Percentiles rank a stretch among this genome's conserved stretches.
Conservation (phyloP, 2,113 vertebrate genomes). For the Cavia porcellus region DNA sequence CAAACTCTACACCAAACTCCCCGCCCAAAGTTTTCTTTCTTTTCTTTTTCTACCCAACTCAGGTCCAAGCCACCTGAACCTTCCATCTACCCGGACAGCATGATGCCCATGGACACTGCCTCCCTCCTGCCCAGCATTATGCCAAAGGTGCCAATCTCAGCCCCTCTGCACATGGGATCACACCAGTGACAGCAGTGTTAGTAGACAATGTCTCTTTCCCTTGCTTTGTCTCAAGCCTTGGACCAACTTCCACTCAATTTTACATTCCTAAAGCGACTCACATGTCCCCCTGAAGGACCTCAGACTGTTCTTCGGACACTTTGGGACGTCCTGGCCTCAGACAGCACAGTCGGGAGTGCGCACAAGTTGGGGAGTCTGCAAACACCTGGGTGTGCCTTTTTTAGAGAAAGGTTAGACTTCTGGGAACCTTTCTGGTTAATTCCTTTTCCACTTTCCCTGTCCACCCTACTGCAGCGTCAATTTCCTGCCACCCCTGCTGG, state of each 20-base stretch:
- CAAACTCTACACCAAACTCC: background rate
- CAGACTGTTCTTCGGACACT: background rate
- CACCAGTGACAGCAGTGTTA: conserved; percentile 5
- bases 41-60: background rate
- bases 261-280: conserved; percentile 59
- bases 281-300: conserved; percentile 44
- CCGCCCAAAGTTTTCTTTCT: too few species aligned
- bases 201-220: conserved; percentile 42
- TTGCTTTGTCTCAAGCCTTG: conserved; percentile 52
- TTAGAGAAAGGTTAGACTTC: conserved; percentile 4
- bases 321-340: conserved; percentile 45
- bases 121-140: too few species aligned
- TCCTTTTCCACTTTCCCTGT: background rate
- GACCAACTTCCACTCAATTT: conserved; percentile 47
- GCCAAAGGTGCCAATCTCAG: too few species aligned
- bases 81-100: conserved; percentile 24
- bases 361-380: conserved; percentile 11
- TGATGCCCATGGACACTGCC: too few species aligned
- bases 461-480: background rate
- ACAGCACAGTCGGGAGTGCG: conserved; percentile 25
- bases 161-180: background rate
- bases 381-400: conserved; percentile 35
- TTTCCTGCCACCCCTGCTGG: rapidly evolving
- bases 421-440: background rate
- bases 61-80: conserved; percentile 60